Evolutionary conservation across 2,888 invertebrate species (phyloP).

Genomic region (Didymodactylos carnosus): DNA sequence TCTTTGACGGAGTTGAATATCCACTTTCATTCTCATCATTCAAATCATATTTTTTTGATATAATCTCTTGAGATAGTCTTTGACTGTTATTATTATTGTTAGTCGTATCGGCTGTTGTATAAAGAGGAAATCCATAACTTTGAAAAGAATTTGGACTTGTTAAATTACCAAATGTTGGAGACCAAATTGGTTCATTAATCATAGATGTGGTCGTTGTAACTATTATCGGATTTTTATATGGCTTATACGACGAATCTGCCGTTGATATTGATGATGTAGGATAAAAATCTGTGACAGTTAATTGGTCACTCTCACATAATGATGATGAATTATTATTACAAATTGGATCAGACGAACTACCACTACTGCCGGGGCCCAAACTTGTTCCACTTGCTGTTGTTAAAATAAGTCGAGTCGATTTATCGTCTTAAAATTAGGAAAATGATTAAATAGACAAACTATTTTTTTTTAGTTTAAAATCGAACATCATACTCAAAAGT

Average conservation of each 20-base stretch:
- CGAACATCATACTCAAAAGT: too few relatives aligned
- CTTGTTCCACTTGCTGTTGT: not conserved
- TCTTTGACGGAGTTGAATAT: conserved; percentile 8
- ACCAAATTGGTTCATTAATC: not conserved
- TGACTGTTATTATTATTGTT: too few relatives aligned
- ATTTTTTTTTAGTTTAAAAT: too few relatives aligned
- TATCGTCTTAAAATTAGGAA: not conserved
- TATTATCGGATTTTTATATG: not conserved
- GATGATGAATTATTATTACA: not conserved
- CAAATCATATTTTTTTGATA: not conserved
- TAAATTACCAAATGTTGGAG: not conserved
- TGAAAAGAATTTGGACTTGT: not conserved
- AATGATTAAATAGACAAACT: too few relatives aligned
- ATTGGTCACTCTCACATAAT: not conserved
- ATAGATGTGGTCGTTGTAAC: too few relatives aligned
- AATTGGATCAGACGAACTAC: not conserved
- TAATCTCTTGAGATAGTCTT: not conserved
- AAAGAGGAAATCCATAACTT: not conserved
- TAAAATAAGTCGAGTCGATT: not conserved
- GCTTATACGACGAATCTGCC: not conserved
- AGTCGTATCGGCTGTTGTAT: not conserved
- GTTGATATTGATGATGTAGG: not conserved
- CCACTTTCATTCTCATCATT: conserved; percentile 1
- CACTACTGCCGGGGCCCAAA: too few relatives aligned
- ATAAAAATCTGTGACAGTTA: not conserved